Evolutionary conservation across 1,140 invertebrate genomes (phyloP), one percentile per base, ranked within the genome.

Genomic region (Muscidifurax raptorellus): DNA sequence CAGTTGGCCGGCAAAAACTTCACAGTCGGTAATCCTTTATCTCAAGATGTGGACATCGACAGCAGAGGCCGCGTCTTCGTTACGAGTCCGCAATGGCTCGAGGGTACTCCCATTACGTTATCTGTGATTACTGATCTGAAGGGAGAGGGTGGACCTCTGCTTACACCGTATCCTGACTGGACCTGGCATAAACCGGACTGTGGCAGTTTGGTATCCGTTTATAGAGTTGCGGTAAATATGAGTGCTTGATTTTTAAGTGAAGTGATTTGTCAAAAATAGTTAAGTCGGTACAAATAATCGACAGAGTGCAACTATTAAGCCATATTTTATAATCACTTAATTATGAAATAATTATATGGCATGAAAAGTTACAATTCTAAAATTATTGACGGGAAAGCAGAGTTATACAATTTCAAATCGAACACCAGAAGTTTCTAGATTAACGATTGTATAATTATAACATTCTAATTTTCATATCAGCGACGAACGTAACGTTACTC

Each of bases 131-230:
- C 90, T 47, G 87, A 89, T 72, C 40, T 59, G 15, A 22, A 82
- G 1, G 92, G 90, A 12, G 79, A 85, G 0, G 92, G 92, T 10
- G 91, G 92, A 32, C 92, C 90, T 52, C 86, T 92, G 10, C 87
- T 93, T 9, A 84, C 87, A 1, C 93, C 93, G 0, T 94, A 93
- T 84, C 93, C 93, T 1, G 89, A 92, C 83, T 93, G 90, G 90
- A 87, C 85, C 47, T 94, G 93, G 93, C 90, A 92, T 82, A 86
- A 67, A 7, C 86, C 88, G 18, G 86, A 88, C 75, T 94, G 93
- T 79, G 86, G 92, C 28, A 90, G 90, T 77, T 86, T 94, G 52
- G 86, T 93, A 32, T 93, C 92, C 18, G 93, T 93, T 67, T 94
- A 92, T 81, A 92, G 93, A 85, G 25, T 93, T 36, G 91, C 92